These are phyloP conservation scores for Sebastiscus tertius DNA, from an alignment of 2,797 vertebrate species.

Conservation along the genomic window DNA sequence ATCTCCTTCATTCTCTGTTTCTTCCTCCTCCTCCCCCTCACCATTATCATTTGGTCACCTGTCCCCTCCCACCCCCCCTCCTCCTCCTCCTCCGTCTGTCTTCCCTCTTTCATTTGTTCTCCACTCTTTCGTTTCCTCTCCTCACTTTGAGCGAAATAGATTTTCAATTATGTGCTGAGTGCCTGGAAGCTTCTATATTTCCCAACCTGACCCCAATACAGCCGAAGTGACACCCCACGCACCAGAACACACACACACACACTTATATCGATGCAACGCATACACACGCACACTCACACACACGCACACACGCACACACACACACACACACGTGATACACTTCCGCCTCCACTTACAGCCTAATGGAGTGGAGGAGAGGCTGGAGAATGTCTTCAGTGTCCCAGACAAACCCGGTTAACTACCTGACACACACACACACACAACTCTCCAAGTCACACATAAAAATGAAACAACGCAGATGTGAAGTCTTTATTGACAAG, in stretches of 20 bases:
- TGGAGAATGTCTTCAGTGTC: slow-evolving; percentile 69
- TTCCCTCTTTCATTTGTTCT: slow-evolving; percentile 78
- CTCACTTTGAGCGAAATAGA: slow-evolving; percentile 86
- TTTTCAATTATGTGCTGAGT: slow-evolving; percentile 87
- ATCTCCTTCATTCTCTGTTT: slow-evolving; percentile 49
- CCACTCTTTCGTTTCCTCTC: slow-evolving; percentile 72
- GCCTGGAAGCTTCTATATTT: slow-evolving; percentile 86
- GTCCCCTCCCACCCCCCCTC: neutral
- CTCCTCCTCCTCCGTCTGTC: slow-evolving; percentile 48
- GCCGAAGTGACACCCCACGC: slow-evolving; percentile 71
- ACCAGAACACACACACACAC: slow-evolving; percentile 48
- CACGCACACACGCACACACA: slow-evolving; percentile 18
- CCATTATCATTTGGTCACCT: slow-evolving; percentile 65
- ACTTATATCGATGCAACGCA: slow-evolving; percentile 4
- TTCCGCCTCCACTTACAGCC: slow-evolving; percentile 74
- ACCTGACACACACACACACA: slow-evolving; percentile 38
- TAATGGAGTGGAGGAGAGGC: slow-evolving; percentile 75
- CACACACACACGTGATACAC: slow-evolving; percentile 57
- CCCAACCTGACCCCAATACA: slow-evolving; percentile 85
- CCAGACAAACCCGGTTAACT: slow-evolving; percentile 52
- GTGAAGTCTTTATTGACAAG: neutral
- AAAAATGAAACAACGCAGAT: slow-evolving; percentile 1
- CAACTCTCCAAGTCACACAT: slow-evolving; percentile 2
- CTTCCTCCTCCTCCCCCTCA: slow-evolving; percentile 32
- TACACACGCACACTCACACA: slow-evolving; percentile 23